phyloP scores from a whole-genome alignment of 37 sponge, comb jelly and placozoan genomes.

The Chondrosia reniformis region DNA sequence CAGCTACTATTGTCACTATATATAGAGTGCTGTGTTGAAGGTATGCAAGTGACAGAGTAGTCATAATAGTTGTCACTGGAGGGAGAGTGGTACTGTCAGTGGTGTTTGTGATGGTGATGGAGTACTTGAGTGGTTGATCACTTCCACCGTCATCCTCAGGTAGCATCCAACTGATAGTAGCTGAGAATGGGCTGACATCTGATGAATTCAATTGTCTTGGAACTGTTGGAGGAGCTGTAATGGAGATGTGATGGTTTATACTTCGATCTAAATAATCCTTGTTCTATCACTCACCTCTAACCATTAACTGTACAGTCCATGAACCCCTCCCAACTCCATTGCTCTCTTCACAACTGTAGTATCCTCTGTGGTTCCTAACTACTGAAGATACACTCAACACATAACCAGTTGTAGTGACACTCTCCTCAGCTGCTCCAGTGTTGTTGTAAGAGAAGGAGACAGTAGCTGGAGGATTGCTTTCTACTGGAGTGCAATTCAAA shows the following conservation, averaged over 20 bases:
- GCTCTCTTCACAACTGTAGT: too few relatives aligned
- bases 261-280: too few relatives aligned
- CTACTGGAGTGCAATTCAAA: too few relatives aligned
- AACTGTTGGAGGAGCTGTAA: neutral
- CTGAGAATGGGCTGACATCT: neutral
- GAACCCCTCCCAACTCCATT: too few relatives aligned
- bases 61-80: neutral
- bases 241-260: neutral
- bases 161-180: constrained; percentile 10
- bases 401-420: too few relatives aligned
- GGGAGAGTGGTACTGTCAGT: neutral
- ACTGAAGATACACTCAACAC: too few relatives aligned
- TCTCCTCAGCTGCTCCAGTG: too few relatives aligned
- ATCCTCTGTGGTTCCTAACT: too few relatives aligned
- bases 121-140: neutral
- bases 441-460: too few relatives aligned
- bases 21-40: neutral
- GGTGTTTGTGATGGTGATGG: constrained; percentile 1
- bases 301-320: too few relatives aligned
- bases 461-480: too few relatives aligned
- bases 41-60: neutral
- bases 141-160: neutral
- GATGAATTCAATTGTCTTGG: neutral
- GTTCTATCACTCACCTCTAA: too few relatives aligned
- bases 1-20: neutral